Percentiles rank a stretch among this genome's conserved stretches.
Evolutionary conservation across 2,797 vertebrate species (phyloP).

Genomic region (Sebastes nivosus): DNA sequence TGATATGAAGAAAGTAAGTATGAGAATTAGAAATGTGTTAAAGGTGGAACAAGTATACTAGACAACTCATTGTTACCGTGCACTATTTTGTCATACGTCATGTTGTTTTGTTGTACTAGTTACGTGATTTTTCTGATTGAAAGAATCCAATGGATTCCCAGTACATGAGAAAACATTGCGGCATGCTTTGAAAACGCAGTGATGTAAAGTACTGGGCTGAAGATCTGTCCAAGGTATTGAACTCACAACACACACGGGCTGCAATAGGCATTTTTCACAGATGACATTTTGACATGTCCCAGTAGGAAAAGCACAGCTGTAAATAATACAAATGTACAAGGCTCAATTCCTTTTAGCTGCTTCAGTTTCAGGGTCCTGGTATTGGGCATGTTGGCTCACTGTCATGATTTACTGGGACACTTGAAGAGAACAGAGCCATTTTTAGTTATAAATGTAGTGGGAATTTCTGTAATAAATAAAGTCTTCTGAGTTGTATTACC

Average conservation of each 20-base stretch:
- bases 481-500: not conserved
- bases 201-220: not conserved
- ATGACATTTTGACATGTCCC: not conserved
- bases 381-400: not conserved
- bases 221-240: conserved; percentile 17
- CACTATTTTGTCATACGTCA: not conserved
- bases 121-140: not conserved
- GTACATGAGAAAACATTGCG: not conserved
- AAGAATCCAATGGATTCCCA: not conserved
- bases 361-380: not conserved
- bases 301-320: not conserved
- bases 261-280: not conserved
- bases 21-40: no score
- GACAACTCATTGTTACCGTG: not conserved
- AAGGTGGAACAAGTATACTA: not conserved
- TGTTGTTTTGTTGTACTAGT: not conserved
- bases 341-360: no score
- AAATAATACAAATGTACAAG: not conserved
- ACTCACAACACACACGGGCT: not conserved
- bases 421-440: not conserved
- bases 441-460: not conserved
- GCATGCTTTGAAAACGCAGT: not conserved
- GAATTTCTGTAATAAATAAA: not conserved
- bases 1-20: not conserved
- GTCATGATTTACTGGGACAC: not conserved